phyloP scores from a whole-genome alignment of 2,888 invertebrate genomes.

The Eristalinus aeneus region DNA sequence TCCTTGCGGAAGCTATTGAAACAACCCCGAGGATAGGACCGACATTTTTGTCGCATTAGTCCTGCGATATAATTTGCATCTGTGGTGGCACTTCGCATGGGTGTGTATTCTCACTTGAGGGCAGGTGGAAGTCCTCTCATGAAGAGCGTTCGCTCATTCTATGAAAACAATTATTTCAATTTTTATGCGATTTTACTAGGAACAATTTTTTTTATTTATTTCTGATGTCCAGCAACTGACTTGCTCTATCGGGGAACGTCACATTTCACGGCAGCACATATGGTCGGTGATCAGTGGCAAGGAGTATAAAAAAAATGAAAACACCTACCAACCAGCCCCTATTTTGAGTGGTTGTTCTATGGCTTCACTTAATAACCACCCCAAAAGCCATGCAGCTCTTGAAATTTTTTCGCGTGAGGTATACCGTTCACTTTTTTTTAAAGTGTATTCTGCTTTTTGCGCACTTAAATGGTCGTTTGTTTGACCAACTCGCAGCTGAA shows the following conservation, averaged over 20 bases:
- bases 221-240: slow-evolving; percentile 8
- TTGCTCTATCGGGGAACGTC: slow-evolving; percentile 57
- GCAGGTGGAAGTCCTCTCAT: neutral
- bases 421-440: too few relatives aligned
- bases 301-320: neutral
- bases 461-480: slow-evolving; percentile 52
- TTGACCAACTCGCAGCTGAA: slow-evolving; percentile 63
- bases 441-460: slow-evolving; percentile 25
- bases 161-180: slow-evolving; percentile 61
- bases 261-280: slow-evolving; percentile 62
- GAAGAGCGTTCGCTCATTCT: slow-evolving; percentile 44
- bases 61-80: slow-evolving; percentile 67
- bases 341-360: slow-evolving; percentile 21
- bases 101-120: neutral
- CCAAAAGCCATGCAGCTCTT: slow-evolving; percentile 40
- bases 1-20: slow-evolving; percentile 59
- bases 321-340: neutral
- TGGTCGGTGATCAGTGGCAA: slow-evolving; percentile 9
- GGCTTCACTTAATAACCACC: slow-evolving; percentile 55
- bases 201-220: slow-evolving; percentile 24
- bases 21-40: slow-evolving; percentile 17
- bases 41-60: slow-evolving; percentile 48
- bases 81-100: slow-evolving; percentile 57
- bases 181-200: slow-evolving; percentile 43
- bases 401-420: neutral